A percentile compares a stretch with the other conserved stretches of the same genome.
Conservation (phyloP, 2,888 invertebrate genomes). For the Folsomia candida region DNA sequence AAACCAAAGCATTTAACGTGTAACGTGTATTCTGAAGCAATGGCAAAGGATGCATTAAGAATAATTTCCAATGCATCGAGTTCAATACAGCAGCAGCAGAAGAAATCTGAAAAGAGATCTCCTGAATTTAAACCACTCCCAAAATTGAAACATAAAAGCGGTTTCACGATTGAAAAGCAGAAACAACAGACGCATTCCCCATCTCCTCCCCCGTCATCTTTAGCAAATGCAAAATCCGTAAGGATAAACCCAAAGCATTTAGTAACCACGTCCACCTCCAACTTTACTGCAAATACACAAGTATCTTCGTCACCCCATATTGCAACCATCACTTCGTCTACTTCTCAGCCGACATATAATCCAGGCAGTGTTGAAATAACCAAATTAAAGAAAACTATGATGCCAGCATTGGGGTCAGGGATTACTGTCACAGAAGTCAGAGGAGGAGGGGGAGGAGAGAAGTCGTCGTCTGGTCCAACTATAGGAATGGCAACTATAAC, state of each 20-base stretch:
- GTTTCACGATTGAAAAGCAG: neutral
- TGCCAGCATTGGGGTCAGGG: conserved; percentile 25
- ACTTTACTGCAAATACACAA: too few species aligned
- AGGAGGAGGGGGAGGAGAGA: too few species aligned
- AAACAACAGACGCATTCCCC: neutral
- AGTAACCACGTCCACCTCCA: neutral
- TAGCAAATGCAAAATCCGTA: neutral
- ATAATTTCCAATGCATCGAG: neutral
- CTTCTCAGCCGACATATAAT: neutral
- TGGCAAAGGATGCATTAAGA: neutral
- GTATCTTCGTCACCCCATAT: neutral
- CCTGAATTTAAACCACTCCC: neutral
- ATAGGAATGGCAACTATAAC: neutral
- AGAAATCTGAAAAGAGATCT: neutral
- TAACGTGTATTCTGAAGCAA: neutral
- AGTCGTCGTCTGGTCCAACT: conserved; percentile 1
- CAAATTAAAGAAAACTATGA: neutral
- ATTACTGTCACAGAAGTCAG: conserved; percentile 43
- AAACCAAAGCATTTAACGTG: neutral
- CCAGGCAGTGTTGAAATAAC: neutral
- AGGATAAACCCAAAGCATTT: neutral
- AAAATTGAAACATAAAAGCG: conserved; percentile 13
- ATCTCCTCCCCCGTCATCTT: neutral
- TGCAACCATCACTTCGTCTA: neutral
- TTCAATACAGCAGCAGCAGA: neutral